These are phyloP conservation scores for Sceloporus tristichus DNA, from an alignment of 2,113 vertebrate genomes.

Conservation along the genomic window DNA sequence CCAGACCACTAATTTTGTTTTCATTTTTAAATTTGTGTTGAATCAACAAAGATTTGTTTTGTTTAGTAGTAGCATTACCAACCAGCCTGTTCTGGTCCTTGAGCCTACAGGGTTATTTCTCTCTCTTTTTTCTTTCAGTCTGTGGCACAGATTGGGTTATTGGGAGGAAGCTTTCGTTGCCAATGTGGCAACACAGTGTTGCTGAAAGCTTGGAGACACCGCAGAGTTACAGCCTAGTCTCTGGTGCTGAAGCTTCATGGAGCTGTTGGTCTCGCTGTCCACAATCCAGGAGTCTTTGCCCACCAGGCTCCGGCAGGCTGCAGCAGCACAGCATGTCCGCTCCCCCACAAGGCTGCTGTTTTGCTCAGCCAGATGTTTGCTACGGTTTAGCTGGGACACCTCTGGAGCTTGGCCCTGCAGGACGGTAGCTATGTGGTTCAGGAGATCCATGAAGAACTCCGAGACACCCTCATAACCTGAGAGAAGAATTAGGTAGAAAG, in stretches of 20 bases:
- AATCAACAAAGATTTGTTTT: constrained; percentile 60
- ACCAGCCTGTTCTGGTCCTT: constrained; percentile 56
- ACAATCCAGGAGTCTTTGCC: constrained; percentile 90
- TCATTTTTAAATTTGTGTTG: constrained; percentile 74
- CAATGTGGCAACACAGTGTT: constrained; percentile 95
- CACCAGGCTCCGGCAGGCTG: constrained; percentile 83
- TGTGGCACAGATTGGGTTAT: constrained; percentile 78
- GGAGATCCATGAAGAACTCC: constrained; percentile 94
- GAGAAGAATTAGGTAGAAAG: constrained; percentile 3
- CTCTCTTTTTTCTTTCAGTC: constrained; percentile 70
- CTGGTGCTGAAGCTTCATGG: constrained; percentile 88
- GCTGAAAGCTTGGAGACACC: constrained; percentile 97
- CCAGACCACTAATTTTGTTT: constrained; percentile 49
- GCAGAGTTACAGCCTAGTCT: constrained; percentile 94
- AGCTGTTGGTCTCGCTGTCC: constrained; percentile 81
- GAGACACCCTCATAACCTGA: constrained; percentile 96
- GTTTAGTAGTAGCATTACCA: constrained; percentile 35
- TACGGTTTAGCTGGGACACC: constrained; percentile 75
- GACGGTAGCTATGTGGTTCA: constrained; percentile 92
- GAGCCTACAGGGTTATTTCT: constrained; percentile 53
- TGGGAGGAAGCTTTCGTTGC: constrained; percentile 98
- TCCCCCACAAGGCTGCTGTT: constrained; percentile 71
- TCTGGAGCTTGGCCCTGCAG: constrained; percentile 86
- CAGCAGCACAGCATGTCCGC: constrained; percentile 77
- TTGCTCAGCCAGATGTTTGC: constrained; percentile 76